A percentile compares a stretch with the other conserved stretches of the same genome.
Evolutionary conservation across 2,113 vertebrate genomes (phyloP).

Genomic region (Struthidea cinerea): DNA sequence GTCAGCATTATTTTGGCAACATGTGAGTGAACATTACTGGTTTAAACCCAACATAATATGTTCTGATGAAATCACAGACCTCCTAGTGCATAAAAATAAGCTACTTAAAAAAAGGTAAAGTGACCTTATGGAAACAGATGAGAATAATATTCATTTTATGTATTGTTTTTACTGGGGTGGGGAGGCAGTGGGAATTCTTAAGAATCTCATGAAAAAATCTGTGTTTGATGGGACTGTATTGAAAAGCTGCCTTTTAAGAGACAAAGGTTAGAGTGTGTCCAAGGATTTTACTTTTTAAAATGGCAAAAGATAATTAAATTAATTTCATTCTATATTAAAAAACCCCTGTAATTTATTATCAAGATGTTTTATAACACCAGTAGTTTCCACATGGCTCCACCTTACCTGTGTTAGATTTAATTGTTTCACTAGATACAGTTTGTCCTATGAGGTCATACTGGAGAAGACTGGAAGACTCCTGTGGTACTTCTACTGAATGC

Average conservation of each 20-base stretch:
- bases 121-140: not conserved
- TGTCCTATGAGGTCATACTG: slow-evolving; percentile 97
- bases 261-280: not conserved
- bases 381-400: not conserved
- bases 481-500: slow-evolving; percentile 92
- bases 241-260: not conserved
- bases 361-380: not conserved
- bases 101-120: not conserved
- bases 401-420: slow-evolving; percentile 96
- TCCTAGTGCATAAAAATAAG: not conserved
- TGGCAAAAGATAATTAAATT: not conserved
- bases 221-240: not conserved
- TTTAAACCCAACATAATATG: not conserved
- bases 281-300: not conserved
- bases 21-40: not conserved
- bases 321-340: not conserved
- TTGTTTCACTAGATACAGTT: slow-evolving; percentile 93
- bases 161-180: not conserved
- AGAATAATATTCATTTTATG: not conserved
- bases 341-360: not conserved
- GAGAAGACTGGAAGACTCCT: slow-evolving; percentile 95
- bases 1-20: slow-evolving; percentile 42
- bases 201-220: not conserved
- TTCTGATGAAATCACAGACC: not conserved
- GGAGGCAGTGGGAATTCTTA: not conserved